Conservation (phyloP, 2,888 invertebrate species). For the Melinopterus prodromus region DNA sequence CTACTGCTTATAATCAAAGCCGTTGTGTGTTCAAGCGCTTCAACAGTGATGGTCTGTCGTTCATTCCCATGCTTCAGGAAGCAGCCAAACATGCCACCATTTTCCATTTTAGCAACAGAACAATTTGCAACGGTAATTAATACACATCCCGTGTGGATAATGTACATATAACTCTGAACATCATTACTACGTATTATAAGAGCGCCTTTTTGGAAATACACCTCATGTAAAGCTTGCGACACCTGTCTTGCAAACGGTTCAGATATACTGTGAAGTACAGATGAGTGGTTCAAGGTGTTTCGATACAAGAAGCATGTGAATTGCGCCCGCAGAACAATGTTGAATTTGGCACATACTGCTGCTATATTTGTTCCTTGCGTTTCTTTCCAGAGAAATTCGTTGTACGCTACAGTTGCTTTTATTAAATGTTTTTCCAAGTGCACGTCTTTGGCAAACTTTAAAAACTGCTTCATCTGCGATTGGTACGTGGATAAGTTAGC, state of each 20-base stretch:
- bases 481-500: slow-evolving; percentile 41
- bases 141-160: slow-evolving; percentile 43
- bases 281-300: slow-evolving; percentile 22
- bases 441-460: slow-evolving; percentile 43
- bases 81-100: slow-evolving; percentile 35
- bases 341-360: slow-evolving; percentile 28
- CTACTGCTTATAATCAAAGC: slow-evolving; percentile 36
- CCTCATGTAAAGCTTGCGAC: slow-evolving; percentile 29
- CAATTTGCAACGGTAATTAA: slow-evolving; percentile 26
- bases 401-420: slow-evolving; percentile 42
- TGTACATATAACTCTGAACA: slow-evolving; percentile 43
- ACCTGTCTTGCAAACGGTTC: slow-evolving; percentile 22
- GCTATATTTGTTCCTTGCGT: slow-evolving; percentile 39
- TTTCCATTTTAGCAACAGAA: slow-evolving; percentile 27
- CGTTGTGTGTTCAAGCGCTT: slow-evolving; percentile 37
- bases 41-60: slow-evolving; percentile 37
- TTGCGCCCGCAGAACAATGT: slow-evolving; percentile 24
- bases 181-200: slow-evolving; percentile 48
- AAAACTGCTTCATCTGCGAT: slow-evolving; percentile 42
- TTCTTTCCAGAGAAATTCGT: slow-evolving; percentile 44
- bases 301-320: slow-evolving; percentile 33
- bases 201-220: slow-evolving; percentile 43
- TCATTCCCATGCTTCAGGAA: slow-evolving; percentile 18
- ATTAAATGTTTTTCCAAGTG: slow-evolving; percentile 40
- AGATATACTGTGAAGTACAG: slow-evolving; percentile 32